Evolutionary conservation across 2,888 invertebrate genomes (phyloP).

Genomic region (Mongoloraphidia duomilia): DNA sequence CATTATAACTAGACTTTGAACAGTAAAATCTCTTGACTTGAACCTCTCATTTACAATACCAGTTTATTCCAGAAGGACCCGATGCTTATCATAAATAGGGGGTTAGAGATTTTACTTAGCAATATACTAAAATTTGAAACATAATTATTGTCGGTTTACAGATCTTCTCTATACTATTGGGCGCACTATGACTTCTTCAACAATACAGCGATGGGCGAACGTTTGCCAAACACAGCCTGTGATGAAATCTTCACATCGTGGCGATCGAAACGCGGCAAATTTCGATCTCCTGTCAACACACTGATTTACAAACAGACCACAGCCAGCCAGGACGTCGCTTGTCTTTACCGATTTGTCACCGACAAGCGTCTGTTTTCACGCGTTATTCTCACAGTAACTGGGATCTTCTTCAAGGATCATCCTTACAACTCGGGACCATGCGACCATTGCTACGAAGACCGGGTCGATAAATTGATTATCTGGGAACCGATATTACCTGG

Average conservation of each 20-base stretch:
- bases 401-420: slow-evolving; percentile 71
- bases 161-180: slow-evolving; percentile 86
- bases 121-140: too few species aligned
- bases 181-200: slow-evolving; percentile 91
- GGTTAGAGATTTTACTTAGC: too few species aligned
- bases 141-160: slow-evolving; percentile 20
- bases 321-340: slow-evolving; percentile 61
- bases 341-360: slow-evolving; percentile 71
- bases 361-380: slow-evolving; percentile 69
- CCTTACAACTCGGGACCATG: slow-evolving; percentile 68
- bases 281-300: slow-evolving; percentile 75
- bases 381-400: slow-evolving; percentile 60
- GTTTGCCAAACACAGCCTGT: slow-evolving; percentile 65
- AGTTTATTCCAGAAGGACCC: too few species aligned
- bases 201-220: slow-evolving; percentile 73
- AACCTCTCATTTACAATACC: not conserved
- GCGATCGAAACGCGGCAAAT: slow-evolving; percentile 58
- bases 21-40: not conserved
- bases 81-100: too few species aligned
- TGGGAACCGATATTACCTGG: slow-evolving; percentile 51
- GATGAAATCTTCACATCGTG: slow-evolving; percentile 81
- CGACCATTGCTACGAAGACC: slow-evolving; percentile 73
- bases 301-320: slow-evolving; percentile 67
- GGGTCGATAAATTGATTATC: slow-evolving; percentile 68
- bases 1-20: not conserved